phyloP scores from a whole-genome alignment of 2,888 invertebrate genomes.

The Netelia melanura region DNA sequence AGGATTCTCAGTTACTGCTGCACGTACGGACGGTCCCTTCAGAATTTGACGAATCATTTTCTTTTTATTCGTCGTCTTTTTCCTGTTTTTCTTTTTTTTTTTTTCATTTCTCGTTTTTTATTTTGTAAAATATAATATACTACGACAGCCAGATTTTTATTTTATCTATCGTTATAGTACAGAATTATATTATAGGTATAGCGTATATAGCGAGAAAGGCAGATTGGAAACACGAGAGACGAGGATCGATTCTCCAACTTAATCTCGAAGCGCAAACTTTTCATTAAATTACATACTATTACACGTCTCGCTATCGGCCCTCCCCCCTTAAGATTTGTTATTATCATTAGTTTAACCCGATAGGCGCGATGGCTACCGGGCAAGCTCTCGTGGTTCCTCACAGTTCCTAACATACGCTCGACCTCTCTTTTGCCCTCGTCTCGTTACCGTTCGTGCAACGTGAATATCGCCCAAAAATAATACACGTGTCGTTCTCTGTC shows the following conservation, averaged over 20 bases:
- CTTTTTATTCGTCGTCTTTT: conserved; percentile 6
- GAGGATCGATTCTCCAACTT: conserved; percentile 8
- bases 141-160: conserved; percentile 63
- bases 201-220: conserved; percentile 54
- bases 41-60: conserved; percentile 54
- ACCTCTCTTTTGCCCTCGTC: too few relatives aligned
- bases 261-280: conserved; percentile 51
- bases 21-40: conserved; percentile 63
- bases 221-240: conserved; percentile 54
- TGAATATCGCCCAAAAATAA: conserved; percentile 34
- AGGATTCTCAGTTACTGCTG: conserved; percentile 36
- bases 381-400: neutral
- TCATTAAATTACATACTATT: conserved; percentile 14
- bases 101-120: conserved; percentile 2
- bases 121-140: conserved; percentile 47
- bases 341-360: conserved; percentile 15
- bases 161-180: conserved; percentile 24
- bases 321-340: neutral
- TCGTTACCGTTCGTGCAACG: conserved; percentile 14
- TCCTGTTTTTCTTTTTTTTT: conserved; percentile 6
- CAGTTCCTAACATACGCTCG: neutral
- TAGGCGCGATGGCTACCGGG: conserved; percentile 2
- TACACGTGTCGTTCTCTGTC: conserved; percentile 29
- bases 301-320: conserved; percentile 7
- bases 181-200: conserved; percentile 5